Evolutionary conservation across 2,113 vertebrate species (phyloP).

Genomic region (Oenanthe melanoleuca): DNA sequence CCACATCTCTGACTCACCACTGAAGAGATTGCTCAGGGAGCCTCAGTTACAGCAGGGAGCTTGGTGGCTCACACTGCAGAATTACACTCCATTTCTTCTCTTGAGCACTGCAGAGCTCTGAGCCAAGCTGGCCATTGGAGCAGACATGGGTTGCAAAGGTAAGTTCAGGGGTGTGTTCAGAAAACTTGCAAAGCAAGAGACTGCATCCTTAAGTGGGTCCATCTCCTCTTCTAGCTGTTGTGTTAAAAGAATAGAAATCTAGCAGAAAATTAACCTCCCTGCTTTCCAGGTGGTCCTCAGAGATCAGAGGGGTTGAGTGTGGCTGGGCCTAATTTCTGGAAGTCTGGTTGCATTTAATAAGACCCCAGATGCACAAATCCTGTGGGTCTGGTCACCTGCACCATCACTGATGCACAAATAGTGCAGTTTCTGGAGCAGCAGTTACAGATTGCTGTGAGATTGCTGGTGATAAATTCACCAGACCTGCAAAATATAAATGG

Average conservation of each 20-base stretch:
- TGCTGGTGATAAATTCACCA: neutral
- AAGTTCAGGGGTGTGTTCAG: neutral
- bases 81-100: neutral
- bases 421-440: neutral
- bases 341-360: neutral
- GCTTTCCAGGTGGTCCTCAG: neutral
- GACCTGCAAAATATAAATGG: neutral
- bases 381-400: neutral
- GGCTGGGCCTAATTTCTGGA: neutral
- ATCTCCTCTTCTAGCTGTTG: neutral
- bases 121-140: neutral
- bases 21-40: neutral
- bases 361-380: neutral
- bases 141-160: neutral
- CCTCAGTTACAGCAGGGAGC: neutral
- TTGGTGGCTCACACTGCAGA: neutral
- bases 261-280: neutral
- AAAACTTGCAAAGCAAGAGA: neutral
- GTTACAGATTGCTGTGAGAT: neutral
- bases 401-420: neutral
- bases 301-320: neutral
- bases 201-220: neutral
- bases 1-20: neutral
- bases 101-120: neutral
- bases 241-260: neutral